Base-by-base conservation (phyloP, 1,140 invertebrate genomes). In the Lordiphosa stackelbergi region DNA sequence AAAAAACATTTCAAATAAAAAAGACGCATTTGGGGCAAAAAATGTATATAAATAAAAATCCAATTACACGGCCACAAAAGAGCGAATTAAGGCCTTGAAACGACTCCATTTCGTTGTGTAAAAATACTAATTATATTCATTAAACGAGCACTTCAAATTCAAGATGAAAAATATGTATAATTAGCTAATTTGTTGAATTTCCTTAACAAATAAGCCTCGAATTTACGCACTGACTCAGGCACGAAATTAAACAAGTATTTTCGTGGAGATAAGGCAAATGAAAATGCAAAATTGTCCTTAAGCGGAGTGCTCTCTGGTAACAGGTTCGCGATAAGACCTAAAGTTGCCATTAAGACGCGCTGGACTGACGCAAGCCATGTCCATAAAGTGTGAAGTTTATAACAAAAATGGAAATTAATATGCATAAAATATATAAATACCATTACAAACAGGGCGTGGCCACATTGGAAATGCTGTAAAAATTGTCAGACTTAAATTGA, bases 351-450 rank as follows among this genome's bases (percentile, higher is more conserved):
- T 68, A 71, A 77, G 49, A 66, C 36, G 38, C 59, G 72, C 63
- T 65, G 60, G 65, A 53, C 43, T 36, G 31, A 36, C n/a, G n/a
- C 35, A 38, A 37, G 40, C 31, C 19, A 62, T 57, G 13, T 24
- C 38, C 54, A 64, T 85, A 85, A 85, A 71, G 56, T 68, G 34
- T 47, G 16, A 51, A 64, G 40, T 77, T 81, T 71, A 85, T 78
- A 52, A 28, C 46, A 65, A 68, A 66, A 66, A 62, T 70, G 46
- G 59, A 64, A 75, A 71, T 70, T 69, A 62, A 73, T 57, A 49
- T 68, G 58, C 53, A 49, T 52, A 60, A 53, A 66, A 59, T 48
- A 59, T 48, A 47, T 61, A 53, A 19, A 35, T 35, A 10, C 22
- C 34, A 35, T 51, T 46, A 31, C 24, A 40, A 11, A 41, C 34